A percentile compares a stretch with the other conserved stretches of the same genome.
phyloP scores from a whole-genome alignment of 2,113 vertebrate species.

The Sarotherodon lohbergeri region DNA sequence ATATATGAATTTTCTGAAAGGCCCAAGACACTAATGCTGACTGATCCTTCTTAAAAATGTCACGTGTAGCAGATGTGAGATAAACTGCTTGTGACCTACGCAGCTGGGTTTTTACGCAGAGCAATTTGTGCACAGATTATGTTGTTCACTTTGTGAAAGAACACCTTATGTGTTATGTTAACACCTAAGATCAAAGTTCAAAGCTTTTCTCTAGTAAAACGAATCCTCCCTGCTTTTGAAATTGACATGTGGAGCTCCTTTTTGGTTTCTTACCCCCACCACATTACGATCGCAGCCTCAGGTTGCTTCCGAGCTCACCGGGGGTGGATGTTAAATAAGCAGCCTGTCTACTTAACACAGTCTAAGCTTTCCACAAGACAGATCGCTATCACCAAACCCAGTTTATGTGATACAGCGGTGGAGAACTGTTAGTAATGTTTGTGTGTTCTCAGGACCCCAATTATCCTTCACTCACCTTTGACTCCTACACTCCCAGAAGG shows the following conservation, averaged over 20 bases:
- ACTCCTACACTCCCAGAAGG: background rate
- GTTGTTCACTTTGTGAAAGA: background rate
- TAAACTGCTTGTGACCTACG: background rate
- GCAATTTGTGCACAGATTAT: background rate
- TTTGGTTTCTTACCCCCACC: background rate
- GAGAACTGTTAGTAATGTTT: background rate
- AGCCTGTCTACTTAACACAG: background rate
- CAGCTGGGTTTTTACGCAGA: background rate
- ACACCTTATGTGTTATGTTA: background rate
- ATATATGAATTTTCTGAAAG: background rate
- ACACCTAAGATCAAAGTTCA: background rate
- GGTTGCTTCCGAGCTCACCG: background rate
- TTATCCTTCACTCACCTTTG: background rate
- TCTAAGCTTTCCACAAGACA: slow-evolving; percentile 1
- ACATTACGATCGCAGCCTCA: background rate
- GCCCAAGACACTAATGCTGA: background rate
- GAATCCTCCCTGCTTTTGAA: background rate
- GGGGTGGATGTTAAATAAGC: slow-evolving; percentile 32
- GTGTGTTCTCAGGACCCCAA: background rate
- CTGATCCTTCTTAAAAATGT: background rate
- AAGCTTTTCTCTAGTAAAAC: background rate
- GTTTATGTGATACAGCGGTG: background rate
- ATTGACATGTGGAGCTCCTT: background rate
- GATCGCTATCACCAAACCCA: slow-evolving; percentile 3
- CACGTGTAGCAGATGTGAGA: background rate